These are phyloP conservation scores for Lasioglossum pauxillum DNA, from an alignment of 2,888 invertebrate species.

Conservation along the genomic window DNA sequence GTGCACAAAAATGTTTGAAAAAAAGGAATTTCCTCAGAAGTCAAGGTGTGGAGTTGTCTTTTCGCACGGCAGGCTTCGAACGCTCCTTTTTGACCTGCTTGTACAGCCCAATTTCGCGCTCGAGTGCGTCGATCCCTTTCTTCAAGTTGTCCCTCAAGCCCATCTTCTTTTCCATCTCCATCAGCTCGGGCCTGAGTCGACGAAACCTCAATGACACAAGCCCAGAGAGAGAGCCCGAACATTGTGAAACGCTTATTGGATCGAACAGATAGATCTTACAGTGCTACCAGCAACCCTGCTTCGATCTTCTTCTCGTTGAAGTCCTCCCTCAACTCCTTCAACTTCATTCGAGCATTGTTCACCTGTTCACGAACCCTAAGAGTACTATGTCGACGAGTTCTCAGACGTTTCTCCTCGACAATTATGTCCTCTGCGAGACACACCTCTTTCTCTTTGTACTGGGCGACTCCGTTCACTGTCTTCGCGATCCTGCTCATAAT, in stretches of 20 bases:
- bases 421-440: slow-evolving; percentile 63
- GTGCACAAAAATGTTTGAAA: not conserved
- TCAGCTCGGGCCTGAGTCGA: slow-evolving; percentile 58
- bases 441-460: slow-evolving; percentile 72
- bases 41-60: not conserved
- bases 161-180: slow-evolving; percentile 71
- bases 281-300: slow-evolving; percentile 71
- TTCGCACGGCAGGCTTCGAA: not conserved
- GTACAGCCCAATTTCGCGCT: slow-evolving; percentile 45
- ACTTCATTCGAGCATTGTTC: slow-evolving; percentile 51
- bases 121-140: slow-evolving; percentile 49
- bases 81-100: slow-evolving; percentile 1
- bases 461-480: slow-evolving; percentile 62
- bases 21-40: not conserved
- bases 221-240: not conserved
- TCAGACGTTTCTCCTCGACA: slow-evolving; percentile 50
- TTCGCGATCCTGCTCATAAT: slow-evolving; percentile 61
- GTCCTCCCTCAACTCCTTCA: slow-evolving; percentile 56
- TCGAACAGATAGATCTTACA: slow-evolving; percentile 59
- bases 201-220: slow-evolving; percentile 41
- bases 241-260: not conserved
- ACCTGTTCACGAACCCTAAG: slow-evolving; percentile 48
- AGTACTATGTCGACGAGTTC: slow-evolving; percentile 34
- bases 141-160: slow-evolving; percentile 56
- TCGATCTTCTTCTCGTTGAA: slow-evolving; percentile 56